These are phyloP conservation scores for Ailuropoda melanoleuca DNA, from an alignment of 2,113 vertebrate genomes.

Conservation along the genomic window DNA sequence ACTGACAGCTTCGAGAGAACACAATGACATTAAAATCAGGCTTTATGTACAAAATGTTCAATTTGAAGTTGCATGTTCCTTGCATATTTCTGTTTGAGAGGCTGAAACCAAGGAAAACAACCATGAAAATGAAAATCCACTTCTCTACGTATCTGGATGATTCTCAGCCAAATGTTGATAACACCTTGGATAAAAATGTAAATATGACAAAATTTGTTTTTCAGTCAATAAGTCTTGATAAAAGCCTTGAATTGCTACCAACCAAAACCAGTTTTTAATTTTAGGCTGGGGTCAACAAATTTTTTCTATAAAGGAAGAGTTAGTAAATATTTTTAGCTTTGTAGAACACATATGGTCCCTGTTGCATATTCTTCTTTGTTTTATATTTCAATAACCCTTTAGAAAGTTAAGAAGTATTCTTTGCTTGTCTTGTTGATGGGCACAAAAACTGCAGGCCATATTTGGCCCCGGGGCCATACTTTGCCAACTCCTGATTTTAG, in stretches of 20 bases:
- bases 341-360: neutral
- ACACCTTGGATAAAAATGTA: constrained; percentile 82
- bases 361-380: neutral
- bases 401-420: constrained; percentile 17
- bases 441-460: constrained; percentile 47
- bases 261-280: constrained; percentile 57
- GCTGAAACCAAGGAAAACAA: constrained; percentile 72
- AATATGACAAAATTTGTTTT: constrained; percentile 76
- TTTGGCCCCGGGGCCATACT: neutral
- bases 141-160: constrained; percentile 66
- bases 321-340: constrained; percentile 57
- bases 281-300: constrained; percentile 40
- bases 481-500: neutral
- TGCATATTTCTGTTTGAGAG: constrained; percentile 74
- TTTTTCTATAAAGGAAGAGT: constrained; percentile 36
- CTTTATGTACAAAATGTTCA: constrained; percentile 64
- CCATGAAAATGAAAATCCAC: constrained; percentile 77
- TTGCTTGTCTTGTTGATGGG: neutral
- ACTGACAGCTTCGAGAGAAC: constrained; percentile 50
- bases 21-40: constrained; percentile 40
- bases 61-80: constrained; percentile 35
- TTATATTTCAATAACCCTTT: constrained; percentile 31
- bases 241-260: constrained; percentile 70
- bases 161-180: constrained; percentile 76
- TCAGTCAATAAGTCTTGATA: constrained; percentile 71